Conservation (phyloP, 2,113 vertebrate genomes). For the Scopus umbretta region DNA sequence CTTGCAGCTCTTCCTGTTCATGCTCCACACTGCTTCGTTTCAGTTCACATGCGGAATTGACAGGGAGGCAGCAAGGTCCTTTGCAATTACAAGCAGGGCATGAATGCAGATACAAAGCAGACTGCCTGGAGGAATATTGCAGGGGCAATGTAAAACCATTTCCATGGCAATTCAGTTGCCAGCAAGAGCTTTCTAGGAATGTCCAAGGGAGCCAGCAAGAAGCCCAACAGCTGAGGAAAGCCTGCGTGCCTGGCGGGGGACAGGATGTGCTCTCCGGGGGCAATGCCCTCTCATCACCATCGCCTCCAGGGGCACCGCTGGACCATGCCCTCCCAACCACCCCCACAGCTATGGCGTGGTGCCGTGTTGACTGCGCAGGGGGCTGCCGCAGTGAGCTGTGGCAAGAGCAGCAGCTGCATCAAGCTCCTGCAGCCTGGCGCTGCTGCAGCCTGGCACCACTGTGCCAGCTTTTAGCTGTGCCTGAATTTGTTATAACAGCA, state of each 20-base stretch:
- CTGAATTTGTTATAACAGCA: background rate
- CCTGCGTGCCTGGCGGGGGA: background rate
- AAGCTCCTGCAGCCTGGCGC: background rate
- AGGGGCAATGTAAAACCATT: background rate
- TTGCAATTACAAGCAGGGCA: background rate
- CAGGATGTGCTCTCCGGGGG: accelerated
- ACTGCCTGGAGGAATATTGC: background rate
- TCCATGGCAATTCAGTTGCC: background rate
- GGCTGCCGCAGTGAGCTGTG: background rate
- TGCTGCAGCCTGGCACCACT: background rate
- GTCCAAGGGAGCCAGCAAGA: background rate
- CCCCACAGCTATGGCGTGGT: background rate
- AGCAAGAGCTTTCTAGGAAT: background rate
- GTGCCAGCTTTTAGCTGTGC: background rate
- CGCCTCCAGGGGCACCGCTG: background rate
- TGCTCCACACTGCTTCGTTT: background rate
- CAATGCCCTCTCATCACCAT: background rate
- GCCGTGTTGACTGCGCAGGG: background rate
- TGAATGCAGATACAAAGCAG: background rate
- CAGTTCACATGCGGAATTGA: background rate
- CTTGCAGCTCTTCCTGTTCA: background rate
- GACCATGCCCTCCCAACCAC: accelerated
- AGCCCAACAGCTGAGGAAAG: background rate
- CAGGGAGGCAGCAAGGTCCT: background rate
- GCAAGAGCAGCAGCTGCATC: background rate